Percentiles rank a stretch among this genome's conserved stretches.
phyloP scores from a whole-genome alignment of 2,113 vertebrate genomes.

The Rostratula benghalensis region DNA sequence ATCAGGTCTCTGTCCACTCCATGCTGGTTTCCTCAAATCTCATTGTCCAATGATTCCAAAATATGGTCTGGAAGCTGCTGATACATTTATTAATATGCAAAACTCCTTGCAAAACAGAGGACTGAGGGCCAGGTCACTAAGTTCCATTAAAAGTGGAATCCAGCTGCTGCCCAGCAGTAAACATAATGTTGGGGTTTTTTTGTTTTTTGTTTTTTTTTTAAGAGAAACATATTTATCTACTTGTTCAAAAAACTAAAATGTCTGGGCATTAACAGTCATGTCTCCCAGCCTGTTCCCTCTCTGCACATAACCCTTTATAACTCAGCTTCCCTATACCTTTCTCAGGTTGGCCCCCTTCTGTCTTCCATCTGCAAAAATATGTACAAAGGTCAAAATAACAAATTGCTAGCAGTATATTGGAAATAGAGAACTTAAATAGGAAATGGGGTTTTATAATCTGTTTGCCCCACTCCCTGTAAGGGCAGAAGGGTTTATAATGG shows the following conservation, averaged over 20 bases:
- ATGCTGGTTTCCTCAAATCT: background rate
- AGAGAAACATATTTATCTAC: background rate
- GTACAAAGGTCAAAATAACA: conserved; percentile 17
- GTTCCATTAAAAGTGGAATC: background rate
- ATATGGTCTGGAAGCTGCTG: background rate
- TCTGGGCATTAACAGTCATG: background rate
- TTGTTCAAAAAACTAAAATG: background rate
- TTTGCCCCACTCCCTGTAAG: background rate
- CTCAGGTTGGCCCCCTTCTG: background rate
- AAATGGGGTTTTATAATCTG: background rate
- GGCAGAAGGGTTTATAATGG: background rate
- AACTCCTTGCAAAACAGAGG: background rate
- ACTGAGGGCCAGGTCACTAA: background rate
- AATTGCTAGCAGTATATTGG: background rate
- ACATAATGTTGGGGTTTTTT: accelerated
- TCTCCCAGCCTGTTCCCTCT: background rate
- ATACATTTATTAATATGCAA: background rate
- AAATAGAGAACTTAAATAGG: background rate
- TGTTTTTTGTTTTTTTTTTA: background rate
- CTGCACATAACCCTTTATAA: background rate
- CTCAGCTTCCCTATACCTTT: background rate
- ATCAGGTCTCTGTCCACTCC: background rate
- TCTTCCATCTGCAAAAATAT: background rate
- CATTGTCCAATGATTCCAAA: background rate
- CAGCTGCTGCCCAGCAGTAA: background rate